These are phyloP conservation scores for Andricus quercusramuli DNA, from an alignment of 2,888 invertebrate species.

Conservation along the genomic window DNA sequence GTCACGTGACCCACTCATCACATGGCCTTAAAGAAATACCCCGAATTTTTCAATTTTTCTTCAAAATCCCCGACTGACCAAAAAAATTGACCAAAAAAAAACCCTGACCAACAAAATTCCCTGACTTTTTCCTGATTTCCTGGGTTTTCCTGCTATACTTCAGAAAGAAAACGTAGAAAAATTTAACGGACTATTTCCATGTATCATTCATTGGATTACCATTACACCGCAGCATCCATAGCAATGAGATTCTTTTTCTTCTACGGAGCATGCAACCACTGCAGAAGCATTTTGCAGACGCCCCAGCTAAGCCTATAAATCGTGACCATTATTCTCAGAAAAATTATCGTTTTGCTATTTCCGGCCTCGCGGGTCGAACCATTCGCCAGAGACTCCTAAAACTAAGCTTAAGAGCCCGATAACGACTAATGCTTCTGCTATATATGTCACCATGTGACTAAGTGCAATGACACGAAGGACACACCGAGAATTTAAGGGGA, in stretches of 20 bases:
- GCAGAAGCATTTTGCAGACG: constrained; percentile 48
- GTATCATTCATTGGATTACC: constrained; percentile 59
- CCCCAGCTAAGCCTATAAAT: constrained; percentile 61
- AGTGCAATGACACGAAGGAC: not conserved
- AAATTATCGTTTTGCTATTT: constrained; percentile 64
- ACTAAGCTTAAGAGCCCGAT: not conserved
- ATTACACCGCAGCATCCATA: constrained; percentile 54
- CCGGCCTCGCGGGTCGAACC: constrained; percentile 43
- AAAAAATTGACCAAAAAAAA: no score
- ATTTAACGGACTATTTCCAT: constrained; percentile 54
- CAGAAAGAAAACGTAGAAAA: constrained; percentile 44
- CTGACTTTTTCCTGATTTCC: no score
- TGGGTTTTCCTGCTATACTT: not conserved
- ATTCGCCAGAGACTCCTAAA: not conserved
- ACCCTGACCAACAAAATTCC: no score
- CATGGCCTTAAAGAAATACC: no score
- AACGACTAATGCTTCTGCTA: not conserved
- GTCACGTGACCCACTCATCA: no score
- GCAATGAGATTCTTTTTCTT: constrained; percentile 48
- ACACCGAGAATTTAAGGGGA: no score
- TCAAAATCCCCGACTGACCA: no score
- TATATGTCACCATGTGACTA: not conserved
- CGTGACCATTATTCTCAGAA: constrained; percentile 61
- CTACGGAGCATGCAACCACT: constrained; percentile 46
- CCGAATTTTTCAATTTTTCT: no score